Base-by-base conservation (phyloP, 2,888 invertebrate genomes). In the Reticulitermes lucifugus region DNA sequence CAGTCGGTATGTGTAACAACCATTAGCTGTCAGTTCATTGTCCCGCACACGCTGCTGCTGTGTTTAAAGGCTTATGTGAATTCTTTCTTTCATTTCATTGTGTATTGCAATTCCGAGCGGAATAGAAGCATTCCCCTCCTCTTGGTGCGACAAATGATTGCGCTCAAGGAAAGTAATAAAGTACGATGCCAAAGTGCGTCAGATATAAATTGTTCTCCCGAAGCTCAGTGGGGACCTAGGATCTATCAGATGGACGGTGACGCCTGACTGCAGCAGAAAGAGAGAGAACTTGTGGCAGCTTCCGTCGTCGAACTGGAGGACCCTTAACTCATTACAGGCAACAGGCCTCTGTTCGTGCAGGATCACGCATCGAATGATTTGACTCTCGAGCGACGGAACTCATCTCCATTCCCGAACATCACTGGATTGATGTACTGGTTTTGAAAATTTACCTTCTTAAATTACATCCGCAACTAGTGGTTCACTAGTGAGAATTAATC, bases 131-230 rank as follows among this genome's bases (percentile, higher is more conserved):
- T 75, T 22, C 75, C 79, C 46, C 80, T 35, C 55, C 55, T 29
- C 60, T 21, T 51, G 81, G 65, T 43, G 79, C 84, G 79, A 84
- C 79, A 84, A 84, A 84, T 84, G 84, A 51, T 71, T 71, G 71
- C 60, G 60, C 79, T 79, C 22, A 60, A 84, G 71, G 84, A 79
- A 84, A 41, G 85, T 83, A 86, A 84, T 86, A 86, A 86, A 86
- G 60, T 46, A 75, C 51, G 29, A 51, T 84, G 79, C 70, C 84
- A 70, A 79, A 84, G 60, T 35, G 71, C 85, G 85, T 85, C 85
- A 85, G 85, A 65, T 85, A 85, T 83, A 85, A 85, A 79, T 85
- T 85, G 85, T 83, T 84, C 71, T 51, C 71, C 41, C 55, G 79
- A 60, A 60, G 79, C 25, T 3, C n/a, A 79, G 29, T 51, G 25